Evolutionary conservation across 2,888 invertebrate genomes (phyloP).

Genomic region (Norana najaformis): DNA sequence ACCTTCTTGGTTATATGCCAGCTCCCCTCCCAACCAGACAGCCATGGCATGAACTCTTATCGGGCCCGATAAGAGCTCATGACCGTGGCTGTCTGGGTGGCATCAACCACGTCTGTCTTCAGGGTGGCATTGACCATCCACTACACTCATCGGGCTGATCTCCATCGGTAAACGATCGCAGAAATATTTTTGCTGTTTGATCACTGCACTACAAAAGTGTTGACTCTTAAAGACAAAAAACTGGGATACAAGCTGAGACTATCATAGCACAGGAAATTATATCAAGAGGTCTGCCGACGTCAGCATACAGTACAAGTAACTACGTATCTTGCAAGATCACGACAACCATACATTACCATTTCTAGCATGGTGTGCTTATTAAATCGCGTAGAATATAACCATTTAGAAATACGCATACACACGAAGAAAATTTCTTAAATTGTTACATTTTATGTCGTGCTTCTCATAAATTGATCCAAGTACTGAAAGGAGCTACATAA

Average conservation of each 20-base stretch:
- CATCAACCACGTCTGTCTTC: no score
- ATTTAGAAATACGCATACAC: neutral
- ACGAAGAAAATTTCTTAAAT: neutral
- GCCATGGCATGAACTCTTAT: no score
- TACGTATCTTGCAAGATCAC: neutral
- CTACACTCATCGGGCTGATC: no score
- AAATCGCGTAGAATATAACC: neutral
- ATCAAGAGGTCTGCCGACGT: neutral
- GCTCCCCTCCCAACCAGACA: no score
- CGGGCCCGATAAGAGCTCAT: no score
- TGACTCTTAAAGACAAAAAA: neutral
- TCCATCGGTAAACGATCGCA: no score
- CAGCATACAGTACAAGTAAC: no score
- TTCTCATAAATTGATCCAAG: neutral
- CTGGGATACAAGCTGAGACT: neutral
- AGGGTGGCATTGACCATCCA: no score
- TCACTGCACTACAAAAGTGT: neutral
- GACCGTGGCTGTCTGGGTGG: no score
- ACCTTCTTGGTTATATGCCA: no score
- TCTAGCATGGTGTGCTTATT: neutral
- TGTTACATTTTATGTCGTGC: neutral
- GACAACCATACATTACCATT: slow-evolving; percentile 13
- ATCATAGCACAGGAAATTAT: neutral
- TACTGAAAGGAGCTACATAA: neutral
- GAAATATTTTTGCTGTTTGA: no score